Base-by-base conservation (phyloP, 2,888 invertebrate genomes). In the Trimorus sp. region DNA sequence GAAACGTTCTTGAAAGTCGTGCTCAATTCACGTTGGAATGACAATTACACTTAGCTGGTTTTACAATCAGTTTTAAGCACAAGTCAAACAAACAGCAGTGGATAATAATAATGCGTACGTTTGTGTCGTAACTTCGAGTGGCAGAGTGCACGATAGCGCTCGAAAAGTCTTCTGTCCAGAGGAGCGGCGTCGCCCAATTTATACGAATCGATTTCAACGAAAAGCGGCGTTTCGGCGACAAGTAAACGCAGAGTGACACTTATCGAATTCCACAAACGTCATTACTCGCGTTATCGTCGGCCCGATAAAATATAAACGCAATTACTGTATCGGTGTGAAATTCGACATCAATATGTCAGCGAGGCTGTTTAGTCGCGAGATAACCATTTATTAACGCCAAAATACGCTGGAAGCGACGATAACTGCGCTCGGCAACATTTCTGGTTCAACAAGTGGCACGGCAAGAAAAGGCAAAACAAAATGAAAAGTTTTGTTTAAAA, bases 1-100 rank as follows among this genome's bases (percentile, higher is more conserved):
- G 69, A 62, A 63, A 69, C 63, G 75, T 71, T 80, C 70, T 80
- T 70, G 75, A 75, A 80, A 80, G 70, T 78, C 60, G 71, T 45
- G 60, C 59, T 71, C 37, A 26, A 60, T 59, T 78, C 66, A 66
- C 71, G 66, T 54, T 69, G 76, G 58, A 60, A 80, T 74, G 74
- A 74, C 74, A 79, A 79, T 74, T 79, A 63, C 69, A 42, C 65
- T 69, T 70, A 60, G 73, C 51, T 73, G 68, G 62, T 69, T 81
- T 81, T 81, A 77, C 77, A 77, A 77, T 81, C 68, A 62, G 77
- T 82, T 82, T 79, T 69, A 48, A 68, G 63, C 73, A 68, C 58
- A 74, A 82, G 77, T 63, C 70, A 71, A 77, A 76, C 73, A 73
- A 77, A 77, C 74, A 65, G 76, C 38, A 54, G 54, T 45, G 69